phyloP scores from a whole-genome alignment of 2,888 invertebrate species.

The Eupelmus urozonus region DNA sequence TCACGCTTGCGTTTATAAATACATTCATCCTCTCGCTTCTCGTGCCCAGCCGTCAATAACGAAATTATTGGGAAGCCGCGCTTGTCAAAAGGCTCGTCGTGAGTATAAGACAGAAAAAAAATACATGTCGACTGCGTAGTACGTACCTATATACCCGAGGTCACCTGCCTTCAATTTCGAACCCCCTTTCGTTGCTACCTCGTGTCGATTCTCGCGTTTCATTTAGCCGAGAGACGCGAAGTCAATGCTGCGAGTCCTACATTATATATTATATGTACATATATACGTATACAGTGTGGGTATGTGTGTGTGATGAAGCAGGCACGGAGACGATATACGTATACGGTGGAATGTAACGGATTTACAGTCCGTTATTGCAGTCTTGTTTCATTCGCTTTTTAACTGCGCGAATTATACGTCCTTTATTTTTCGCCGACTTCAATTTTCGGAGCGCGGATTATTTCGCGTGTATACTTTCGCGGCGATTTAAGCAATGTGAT shows the following conservation, averaged over 20 bases:
- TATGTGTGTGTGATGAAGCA: neutral
- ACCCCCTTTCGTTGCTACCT: neutral
- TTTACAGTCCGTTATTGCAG: constrained; percentile 41
- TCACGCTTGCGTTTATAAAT: no score
- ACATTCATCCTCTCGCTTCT: no score
- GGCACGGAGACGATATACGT: neutral
- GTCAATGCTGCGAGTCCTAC: no score
- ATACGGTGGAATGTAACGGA: constrained; percentile 40
- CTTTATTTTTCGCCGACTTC: neutral
- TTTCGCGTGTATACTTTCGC: neutral
- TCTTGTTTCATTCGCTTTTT: neutral
- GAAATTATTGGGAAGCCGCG: no score
- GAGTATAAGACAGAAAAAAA: no score
- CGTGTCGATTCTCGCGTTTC: constrained; percentile 37
- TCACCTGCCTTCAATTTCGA: no score
- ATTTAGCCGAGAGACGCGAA: constrained; percentile 11
- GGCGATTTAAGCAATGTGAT: neutral
- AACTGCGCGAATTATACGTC: neutral
- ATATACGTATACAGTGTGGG: neutral
- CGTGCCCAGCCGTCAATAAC: no score
- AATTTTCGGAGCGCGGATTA: neutral
- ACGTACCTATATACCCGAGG: no score
- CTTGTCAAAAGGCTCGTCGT: neutral
- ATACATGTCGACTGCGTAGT: no score
- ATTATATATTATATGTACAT: no score